Evolutionary conservation across 2,888 invertebrate species (phyloP), one percentile per base, ranked within the genome.

Genomic region (Portevinia maculata): DNA sequence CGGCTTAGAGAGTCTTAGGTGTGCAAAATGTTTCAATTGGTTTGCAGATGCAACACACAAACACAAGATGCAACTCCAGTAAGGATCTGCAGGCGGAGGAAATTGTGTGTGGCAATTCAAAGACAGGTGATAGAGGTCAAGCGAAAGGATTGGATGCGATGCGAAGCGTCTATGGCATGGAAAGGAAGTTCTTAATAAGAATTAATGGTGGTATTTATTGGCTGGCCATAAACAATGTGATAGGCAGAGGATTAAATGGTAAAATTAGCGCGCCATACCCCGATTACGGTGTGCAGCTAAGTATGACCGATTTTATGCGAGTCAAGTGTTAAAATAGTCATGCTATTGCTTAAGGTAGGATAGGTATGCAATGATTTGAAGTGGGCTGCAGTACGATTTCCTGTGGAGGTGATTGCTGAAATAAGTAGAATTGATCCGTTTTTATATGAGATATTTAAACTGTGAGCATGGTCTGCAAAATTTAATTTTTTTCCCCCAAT

Each of bases 51-150:
- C 21, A 37, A n/a, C 37, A 13, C 6, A 39, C n/a, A 17, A 17
- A 11, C 37, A 13, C 13, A 7, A 19, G 50, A 62, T 17, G 19
- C 44, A 44, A 17, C 32, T 48, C 74, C 81, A 70, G 64, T 76
- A 76, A 60, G 76, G 76, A 81, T 81, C 70, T 59, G 21, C 34
- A 19, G 32, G 52, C n/a, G 69, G 32, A 44, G 62, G 24, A 15
- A 21, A 34, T 44, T 57, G 37, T 64, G 15, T 46, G 28, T 11
- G 19, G 62, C 15, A 34, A 59, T 71, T 83, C 67, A 62, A 78
- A 71, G 73, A 60, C 78, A 83, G 83, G 83, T 83, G 78, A 78
- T 67, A 37, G 78, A 67, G 78, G 83, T 83, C 83, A 83, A 78
- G 37, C 62, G 78, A 71, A 83, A 78, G 71, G 76, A 78, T 76